Evolutionary conservation across 2,888 invertebrate species (phyloP).

Genomic region (Teleogryllus oceanicus): DNA sequence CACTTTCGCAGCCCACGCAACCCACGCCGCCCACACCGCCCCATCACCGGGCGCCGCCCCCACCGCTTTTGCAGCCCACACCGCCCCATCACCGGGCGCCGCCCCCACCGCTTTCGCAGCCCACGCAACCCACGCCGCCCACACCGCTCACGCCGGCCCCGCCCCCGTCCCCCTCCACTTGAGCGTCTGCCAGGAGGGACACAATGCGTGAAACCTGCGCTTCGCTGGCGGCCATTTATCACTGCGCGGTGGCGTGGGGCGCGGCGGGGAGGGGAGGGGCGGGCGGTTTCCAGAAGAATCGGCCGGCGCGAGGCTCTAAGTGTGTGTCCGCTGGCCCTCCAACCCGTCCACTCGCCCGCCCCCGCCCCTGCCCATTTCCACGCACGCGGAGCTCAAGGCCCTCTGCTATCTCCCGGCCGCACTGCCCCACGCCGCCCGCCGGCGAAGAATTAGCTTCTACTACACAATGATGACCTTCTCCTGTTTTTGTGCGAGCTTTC

Average conservation of each 20-base stretch:
- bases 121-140: too few relatives aligned
- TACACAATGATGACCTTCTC: constrained; percentile 12
- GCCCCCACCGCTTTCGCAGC: too few relatives aligned
- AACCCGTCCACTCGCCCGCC: neutral
- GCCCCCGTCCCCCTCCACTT: neutral
- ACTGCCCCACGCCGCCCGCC: neutral
- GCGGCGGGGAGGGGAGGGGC: neutral
- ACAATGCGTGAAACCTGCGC: constrained; percentile 10
- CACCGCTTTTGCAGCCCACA: too few relatives aligned
- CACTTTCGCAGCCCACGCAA: fast-evolving
- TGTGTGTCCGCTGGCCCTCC: neutral
- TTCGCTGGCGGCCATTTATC: neutral
- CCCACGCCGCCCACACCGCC: too few relatives aligned
- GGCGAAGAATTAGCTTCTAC: constrained; percentile 3
- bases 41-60: too few relatives aligned
- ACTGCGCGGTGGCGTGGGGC: neutral
- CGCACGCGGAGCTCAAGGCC: too few relatives aligned
- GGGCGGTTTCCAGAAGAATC: constrained; percentile 18
- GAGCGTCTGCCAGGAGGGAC: neutral
- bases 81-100: too few relatives aligned
- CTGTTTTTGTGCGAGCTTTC: neutral
- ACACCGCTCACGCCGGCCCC: too few relatives aligned
- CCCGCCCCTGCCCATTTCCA: neutral
- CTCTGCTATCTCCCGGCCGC: too few relatives aligned
- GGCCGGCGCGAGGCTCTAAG: constrained; percentile 7